These are phyloP conservation scores for Halictus ligatus DNA, from an alignment of 2,888 invertebrate species.

Conservation along the genomic window DNA sequence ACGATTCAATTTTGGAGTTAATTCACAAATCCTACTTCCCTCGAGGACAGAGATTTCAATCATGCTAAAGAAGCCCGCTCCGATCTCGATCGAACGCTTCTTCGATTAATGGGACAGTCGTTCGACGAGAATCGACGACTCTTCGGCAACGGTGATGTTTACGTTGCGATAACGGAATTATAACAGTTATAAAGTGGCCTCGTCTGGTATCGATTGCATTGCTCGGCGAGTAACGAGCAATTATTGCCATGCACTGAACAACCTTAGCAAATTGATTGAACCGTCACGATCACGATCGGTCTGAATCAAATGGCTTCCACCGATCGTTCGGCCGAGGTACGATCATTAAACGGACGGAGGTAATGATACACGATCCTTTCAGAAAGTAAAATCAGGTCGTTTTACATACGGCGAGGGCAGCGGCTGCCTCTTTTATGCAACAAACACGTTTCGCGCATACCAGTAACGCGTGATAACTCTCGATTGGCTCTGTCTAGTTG, in stretches of 20 bases:
- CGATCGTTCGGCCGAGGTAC: slow-evolving; percentile 37
- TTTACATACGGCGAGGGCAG: slow-evolving; percentile 48
- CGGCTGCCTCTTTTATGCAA: slow-evolving; percentile 57
- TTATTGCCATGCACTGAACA: not conserved
- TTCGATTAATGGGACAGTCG: not conserved
- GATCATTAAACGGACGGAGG: slow-evolving; percentile 51
- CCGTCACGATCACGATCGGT: slow-evolving; percentile 36
- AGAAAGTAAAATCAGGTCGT: slow-evolving; percentile 62
- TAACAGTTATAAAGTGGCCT: not conserved
- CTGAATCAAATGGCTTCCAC: slow-evolving; percentile 36
- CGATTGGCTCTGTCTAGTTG: slow-evolving; percentile 48
- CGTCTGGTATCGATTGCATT: not conserved
- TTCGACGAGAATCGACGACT: not conserved
- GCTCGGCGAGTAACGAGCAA: not conserved
- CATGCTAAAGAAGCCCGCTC: not conserved
- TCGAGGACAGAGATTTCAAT: not conserved
- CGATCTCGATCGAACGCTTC: not conserved
- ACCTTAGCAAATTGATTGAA: slow-evolving; percentile 35
- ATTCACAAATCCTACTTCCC: not conserved
- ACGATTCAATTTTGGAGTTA: not conserved
- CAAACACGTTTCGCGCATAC: slow-evolving; percentile 62
- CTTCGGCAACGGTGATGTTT: not conserved
- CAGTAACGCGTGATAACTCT: slow-evolving; percentile 57
- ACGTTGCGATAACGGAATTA: not conserved
- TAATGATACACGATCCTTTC: slow-evolving; percentile 59